These are phyloP conservation scores for Anas platyrhynchos DNA, from an alignment of 2,113 vertebrate genomes.

Conservation along the genomic window DNA sequence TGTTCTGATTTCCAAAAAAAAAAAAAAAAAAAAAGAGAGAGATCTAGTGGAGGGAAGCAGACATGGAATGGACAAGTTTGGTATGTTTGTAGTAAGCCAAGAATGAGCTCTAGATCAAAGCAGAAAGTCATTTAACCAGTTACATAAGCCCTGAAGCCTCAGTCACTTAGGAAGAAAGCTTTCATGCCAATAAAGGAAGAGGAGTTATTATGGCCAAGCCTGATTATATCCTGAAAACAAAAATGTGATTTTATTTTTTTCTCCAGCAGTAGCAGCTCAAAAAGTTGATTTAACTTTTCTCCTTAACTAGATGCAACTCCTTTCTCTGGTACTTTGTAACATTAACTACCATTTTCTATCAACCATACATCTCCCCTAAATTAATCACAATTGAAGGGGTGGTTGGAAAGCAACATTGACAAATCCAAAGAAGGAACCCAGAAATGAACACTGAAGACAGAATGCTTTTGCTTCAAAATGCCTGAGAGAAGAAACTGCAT, in stretches of 20 bases:
- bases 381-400: background rate
- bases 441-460: background rate
- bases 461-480: background rate
- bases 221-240: background rate
- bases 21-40: no score
- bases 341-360: background rate
- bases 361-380: background rate
- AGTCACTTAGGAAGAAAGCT: background rate
- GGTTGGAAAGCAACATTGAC: background rate
- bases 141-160: background rate
- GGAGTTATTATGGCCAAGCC: background rate
- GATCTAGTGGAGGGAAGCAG: background rate
- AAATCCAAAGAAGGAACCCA: background rate
- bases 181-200: background rate
- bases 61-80: background rate
- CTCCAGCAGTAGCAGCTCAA: background rate
- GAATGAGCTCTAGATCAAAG: background rate
- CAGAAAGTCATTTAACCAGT: background rate
- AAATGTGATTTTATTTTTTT: background rate
- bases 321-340: background rate
- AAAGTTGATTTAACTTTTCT: background rate
- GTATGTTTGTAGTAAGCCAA: background rate
- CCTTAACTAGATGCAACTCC: background rate
- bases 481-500: background rate
- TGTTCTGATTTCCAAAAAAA: background rate